Base-by-base conservation (phyloP, 2,797 vertebrate genomes). In the Channallabes apus region DNA sequence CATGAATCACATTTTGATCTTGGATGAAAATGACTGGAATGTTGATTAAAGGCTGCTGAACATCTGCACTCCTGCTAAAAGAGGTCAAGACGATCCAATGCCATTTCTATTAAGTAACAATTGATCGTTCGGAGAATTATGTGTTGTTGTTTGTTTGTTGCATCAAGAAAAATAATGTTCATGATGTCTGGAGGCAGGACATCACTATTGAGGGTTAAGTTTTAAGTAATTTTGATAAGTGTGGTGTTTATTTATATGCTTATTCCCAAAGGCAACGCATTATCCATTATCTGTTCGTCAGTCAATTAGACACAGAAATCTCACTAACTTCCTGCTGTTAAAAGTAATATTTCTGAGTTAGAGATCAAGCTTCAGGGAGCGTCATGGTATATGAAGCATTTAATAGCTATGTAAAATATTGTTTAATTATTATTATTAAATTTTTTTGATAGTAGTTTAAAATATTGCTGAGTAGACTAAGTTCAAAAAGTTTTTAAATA, bases 241-340 rank as follows among this genome's bases (percentile, higher is more conserved):
- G 62, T 54, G 3, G 17, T 82, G 58, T 75, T 88, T 85, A 88
- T 89, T 87, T 88, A 87, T 87, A 88, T 89, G 85, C 85, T 87
- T 86, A 88, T 89, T 84, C 68, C 64, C 72, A 54, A 73, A 67
- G 56, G 84, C 84, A 64, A 84, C 84, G 58, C 84, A 80, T 61
- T 27, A 78, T 35, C 76, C 77, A 71, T 83, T 65, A 20, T 17
- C 77, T 87, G 64, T 76, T 83, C 61, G 20, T 38, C 83, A 76
- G 80, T 71, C 32, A 72, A 79, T 46, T 82, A 59, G 58, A 82
- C 58, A 61, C 27, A 38, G 59, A 20, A 84, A 68, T 73, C 46
- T 35, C 7, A 20, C 65, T 24, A 24, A 51, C 59, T 51, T 54
- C 78, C 78, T 29, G 78, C 51, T 58, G 27, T 35, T 54, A 56